Base-by-base conservation (phyloP, 2,113 vertebrate genomes). In the Ammospiza nelsoni region DNA sequence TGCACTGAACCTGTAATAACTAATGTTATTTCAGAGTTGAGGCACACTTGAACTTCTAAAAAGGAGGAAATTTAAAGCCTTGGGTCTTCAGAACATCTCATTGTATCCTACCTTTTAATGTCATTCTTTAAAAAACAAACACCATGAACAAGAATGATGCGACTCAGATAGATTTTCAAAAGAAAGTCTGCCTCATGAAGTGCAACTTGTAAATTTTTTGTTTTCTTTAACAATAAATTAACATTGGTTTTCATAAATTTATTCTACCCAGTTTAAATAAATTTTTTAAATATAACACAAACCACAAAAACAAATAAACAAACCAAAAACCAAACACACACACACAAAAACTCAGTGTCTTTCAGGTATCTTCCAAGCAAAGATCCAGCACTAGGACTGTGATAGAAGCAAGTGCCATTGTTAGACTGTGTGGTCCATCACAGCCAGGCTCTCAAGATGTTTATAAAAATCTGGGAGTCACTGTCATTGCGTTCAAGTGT, bases 391-490 rank as follows among this genome's bases (percentile, higher is more conserved):
- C 31, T 29, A 44, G 44, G 21, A 41, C 37, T 72, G 61, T 75
- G 68, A 18, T 75, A 28, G 86, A 95, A 94, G 52, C 49, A 74
- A 87, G 69, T 37, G 62, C 41, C 69, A 31, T 61, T 87, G 77
- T 91, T 82, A 61, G 69, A 29, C 49, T 68, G 66, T 44, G 9
- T 65, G 48, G 52, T 72, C 73, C 49, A 2, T 67, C 79, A 84
- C 67, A 51, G 23, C 7, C 49, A 77, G 39, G 43, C 21, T 90
- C 79, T 93, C 83, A 94, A 71, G 67, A 89, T 71, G 41, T 48
- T 94, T 79, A 65, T 93, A 93, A 94, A 96, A 92, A 79, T 59
- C 90, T 72, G 61, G 54, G 44, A 85, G 58, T 87, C 69, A 46
- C 91, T 94, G 91, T 95, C 87, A 51, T 94, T 91, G 46, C 19